phyloP scores from a whole-genome alignment of 2,888 invertebrate species.

The Tenthredo distinguenda region DNA sequence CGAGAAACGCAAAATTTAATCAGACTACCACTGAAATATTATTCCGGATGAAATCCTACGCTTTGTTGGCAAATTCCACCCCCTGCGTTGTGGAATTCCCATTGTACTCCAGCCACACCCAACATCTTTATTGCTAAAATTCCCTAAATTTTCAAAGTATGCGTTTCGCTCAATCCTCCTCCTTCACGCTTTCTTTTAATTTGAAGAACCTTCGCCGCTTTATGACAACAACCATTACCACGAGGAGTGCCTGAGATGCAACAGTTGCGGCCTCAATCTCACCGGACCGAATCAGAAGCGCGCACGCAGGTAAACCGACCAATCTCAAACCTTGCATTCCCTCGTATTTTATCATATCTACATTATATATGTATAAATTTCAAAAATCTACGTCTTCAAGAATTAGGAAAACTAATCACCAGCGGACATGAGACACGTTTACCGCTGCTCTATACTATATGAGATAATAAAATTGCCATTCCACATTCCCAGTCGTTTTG shows the following conservation, averaged over 20 bases:
- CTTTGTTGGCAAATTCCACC: conserved; percentile 49
- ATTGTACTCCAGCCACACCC: conserved; percentile 49
- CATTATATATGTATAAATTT: background rate
- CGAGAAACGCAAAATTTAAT: conserved; percentile 33
- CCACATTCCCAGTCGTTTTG: background rate
- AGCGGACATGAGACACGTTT: background rate
- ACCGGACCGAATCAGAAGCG: conserved; percentile 91
- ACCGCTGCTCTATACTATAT: background rate
- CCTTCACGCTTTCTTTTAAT: conserved; percentile 58
- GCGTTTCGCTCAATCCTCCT: background rate
- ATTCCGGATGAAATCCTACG: conserved; percentile 46
- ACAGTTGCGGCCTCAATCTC: conserved; percentile 95
- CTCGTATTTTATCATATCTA: background rate
- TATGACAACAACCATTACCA: conserved; percentile 98
- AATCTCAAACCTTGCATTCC: conserved; percentile 15
- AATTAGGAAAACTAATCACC: background rate
- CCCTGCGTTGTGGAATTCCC: conserved; percentile 38
- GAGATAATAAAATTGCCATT: conserved; percentile 33
- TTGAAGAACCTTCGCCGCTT: conserved; percentile 92
- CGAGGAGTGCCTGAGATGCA: conserved; percentile 98
- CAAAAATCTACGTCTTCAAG: background rate
- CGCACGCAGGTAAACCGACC: conserved; percentile 73
- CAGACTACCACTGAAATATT: conserved; percentile 26
- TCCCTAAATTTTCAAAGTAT: conserved; percentile 46
- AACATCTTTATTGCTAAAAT: conserved; percentile 43